phyloP scores from a whole-genome alignment of 1,140 invertebrate genomes.

The Oedothorax gibbosus region DNA sequence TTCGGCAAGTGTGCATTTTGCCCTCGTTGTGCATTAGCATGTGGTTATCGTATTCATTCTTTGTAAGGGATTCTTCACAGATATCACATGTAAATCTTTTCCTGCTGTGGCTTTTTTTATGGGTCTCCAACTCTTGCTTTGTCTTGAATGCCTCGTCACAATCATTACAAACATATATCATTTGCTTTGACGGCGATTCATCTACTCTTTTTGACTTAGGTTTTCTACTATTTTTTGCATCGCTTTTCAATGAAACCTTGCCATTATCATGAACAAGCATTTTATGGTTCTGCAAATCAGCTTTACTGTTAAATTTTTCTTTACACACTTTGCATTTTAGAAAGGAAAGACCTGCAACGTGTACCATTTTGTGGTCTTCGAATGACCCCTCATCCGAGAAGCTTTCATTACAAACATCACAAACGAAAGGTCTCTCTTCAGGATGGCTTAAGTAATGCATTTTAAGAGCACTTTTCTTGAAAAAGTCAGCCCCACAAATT shows the following conservation, averaged over 20 bases:
- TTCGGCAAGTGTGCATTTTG: constrained; percentile 33
- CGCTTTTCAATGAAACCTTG: neutral
- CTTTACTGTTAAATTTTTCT: constrained; percentile 24
- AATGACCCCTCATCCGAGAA: constrained; percentile 20
- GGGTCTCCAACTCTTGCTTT: constrained; percentile 31
- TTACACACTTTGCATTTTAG: constrained; percentile 9
- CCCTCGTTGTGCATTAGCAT: constrained; percentile 44
- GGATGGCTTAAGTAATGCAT: constrained; percentile 52
- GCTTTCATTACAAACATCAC: constrained; percentile 48
- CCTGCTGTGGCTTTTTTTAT: constrained; percentile 34
- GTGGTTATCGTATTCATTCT: constrained; percentile 38
- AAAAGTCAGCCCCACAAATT: constrained; percentile 38
- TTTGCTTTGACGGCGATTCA: constrained; percentile 22
- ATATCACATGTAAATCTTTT: constrained; percentile 21
- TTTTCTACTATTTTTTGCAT: constrained; percentile 11
- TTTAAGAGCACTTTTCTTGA: constrained; percentile 44
- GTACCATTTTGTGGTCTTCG: neutral
- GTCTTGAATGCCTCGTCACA: constrained; percentile 38
- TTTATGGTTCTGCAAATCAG: constrained; percentile 30
- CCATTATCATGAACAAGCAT: neutral
- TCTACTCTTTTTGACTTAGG: neutral
- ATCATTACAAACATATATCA: constrained; percentile 34
- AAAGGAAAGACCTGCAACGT: neutral
- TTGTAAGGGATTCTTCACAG: constrained; percentile 32
- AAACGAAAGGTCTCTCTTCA: constrained; percentile 47